Base-by-base conservation (phyloP, 2,797 vertebrate genomes). In the Chromobotia macracanthus region DNA sequence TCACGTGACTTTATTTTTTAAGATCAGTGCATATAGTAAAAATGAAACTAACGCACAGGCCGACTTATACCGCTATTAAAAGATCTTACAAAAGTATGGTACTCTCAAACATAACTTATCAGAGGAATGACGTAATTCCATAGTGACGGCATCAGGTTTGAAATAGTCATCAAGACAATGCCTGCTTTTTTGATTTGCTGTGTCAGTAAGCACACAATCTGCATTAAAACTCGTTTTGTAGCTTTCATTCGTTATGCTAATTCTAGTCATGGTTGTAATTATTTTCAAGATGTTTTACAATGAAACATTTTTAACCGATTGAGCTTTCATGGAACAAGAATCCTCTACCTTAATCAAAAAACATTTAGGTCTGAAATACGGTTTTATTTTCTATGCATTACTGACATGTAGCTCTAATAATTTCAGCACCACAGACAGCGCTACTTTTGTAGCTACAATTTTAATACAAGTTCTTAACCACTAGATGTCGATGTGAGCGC, bases 401-500 rank as follows among this genome's bases (percentile, higher is more conserved):
- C 5, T 66, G 19, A 35, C 25, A 41, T 44, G 19, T 16, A n/a
- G n/a, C 46, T 3, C 6, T 65, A 56, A 44, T 46, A 21, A 31
- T 81, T 74, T 84, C 82, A 86, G 80, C 60, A 86, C 84, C 75
- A 58, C 48, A 80, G 84, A 80, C 80, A 86, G 80, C 18, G 13
- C 58, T 41, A 53, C 3, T 11, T 12, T 63, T 48, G 18, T 10
- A 28, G 9, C 55, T 8, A 28, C 19, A 41, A 25, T 21, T 79
- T 64, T 68, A 80, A 38, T 67, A 50, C 10, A 19, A 5, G 4
- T 41, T 44, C 28, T 53, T 21, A 48, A 60, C 60, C 60, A 79
- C 21, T 35, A 82, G 84, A 78, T 78, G 70, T 80, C 70, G 77
- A 41, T 56, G 38, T 63, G 21, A 23, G 12, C 16, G 6, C 13